phyloP scores from a whole-genome alignment of 2,797 vertebrate genomes.

The Microctenopoma lineatum region DNA sequence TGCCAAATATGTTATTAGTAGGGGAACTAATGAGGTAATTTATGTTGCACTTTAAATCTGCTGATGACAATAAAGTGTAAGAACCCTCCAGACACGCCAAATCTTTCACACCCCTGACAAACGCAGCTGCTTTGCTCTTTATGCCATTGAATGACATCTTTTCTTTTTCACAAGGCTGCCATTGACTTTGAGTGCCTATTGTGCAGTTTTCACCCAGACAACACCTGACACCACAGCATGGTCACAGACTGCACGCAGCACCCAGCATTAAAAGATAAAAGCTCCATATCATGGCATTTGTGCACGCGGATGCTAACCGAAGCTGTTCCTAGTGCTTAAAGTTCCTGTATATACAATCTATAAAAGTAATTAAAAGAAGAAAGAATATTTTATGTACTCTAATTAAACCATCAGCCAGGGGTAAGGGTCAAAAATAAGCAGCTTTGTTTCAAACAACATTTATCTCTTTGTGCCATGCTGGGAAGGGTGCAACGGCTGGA shows the following conservation, averaged over 20 bases:
- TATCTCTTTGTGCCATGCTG: conserved; percentile 68
- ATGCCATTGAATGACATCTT: conserved; percentile 43
- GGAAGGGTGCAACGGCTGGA: conserved; percentile 56
- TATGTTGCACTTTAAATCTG: conserved; percentile 19
- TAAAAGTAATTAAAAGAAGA: conserved; percentile 42
- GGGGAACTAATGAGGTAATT: conserved; percentile 1
- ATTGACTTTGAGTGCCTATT: conserved; percentile 72
- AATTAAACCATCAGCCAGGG: conserved; percentile 59
- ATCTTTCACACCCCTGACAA: conserved; percentile 64
- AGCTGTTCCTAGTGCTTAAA: neutral
- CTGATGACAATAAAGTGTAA: conserved; percentile 36
- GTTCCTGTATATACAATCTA: conserved; percentile 12
- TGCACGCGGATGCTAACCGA: conserved; percentile 9
- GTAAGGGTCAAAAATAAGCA: conserved; percentile 52
- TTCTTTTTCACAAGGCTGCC: conserved; percentile 58
- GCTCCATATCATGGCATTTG: conserved; percentile 22
- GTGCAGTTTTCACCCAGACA: conserved; percentile 41
- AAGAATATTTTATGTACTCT: conserved; percentile 49
- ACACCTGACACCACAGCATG: conserved; percentile 64
- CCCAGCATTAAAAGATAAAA: conserved; percentile 27
- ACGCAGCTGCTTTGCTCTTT: conserved; percentile 59
- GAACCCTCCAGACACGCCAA: conserved; percentile 21
- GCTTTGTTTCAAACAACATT: conserved; percentile 65
- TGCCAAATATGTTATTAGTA: neutral
- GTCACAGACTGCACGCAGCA: conserved; percentile 36